phyloP scores from a whole-genome alignment of 2,888 invertebrate species.

The Idaea aversata region DNA sequence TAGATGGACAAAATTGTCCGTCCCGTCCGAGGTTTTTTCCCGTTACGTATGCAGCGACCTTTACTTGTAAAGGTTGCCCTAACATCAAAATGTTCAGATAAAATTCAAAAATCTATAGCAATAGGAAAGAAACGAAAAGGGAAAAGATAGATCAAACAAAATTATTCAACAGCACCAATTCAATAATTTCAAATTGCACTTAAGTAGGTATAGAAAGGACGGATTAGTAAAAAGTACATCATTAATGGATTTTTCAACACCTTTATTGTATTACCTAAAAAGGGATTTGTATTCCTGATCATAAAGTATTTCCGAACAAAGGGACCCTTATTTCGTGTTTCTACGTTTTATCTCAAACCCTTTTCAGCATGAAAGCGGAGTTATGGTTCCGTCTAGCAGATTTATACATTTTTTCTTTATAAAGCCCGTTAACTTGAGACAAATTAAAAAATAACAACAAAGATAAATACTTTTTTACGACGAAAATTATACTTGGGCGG shows the following conservation, averaged over 20 bases:
- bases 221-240: slow-evolving; percentile 12
- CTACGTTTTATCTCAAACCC: slow-evolving; percentile 38
- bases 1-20: too few species aligned
- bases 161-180: too few species aligned
- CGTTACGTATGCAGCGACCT: too few species aligned
- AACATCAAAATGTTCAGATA: too few species aligned
- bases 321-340: slow-evolving; percentile 34
- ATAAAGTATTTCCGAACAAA: slow-evolving; percentile 44
- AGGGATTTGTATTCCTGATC: slow-evolving; percentile 28
- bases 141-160: too few species aligned
- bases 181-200: too few species aligned
- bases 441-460: slow-evolving; percentile 45
- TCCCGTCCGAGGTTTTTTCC: too few species aligned
- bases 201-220: background rate
- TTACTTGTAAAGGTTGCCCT: too few species aligned
- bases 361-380: slow-evolving; percentile 38
- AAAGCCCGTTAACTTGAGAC: slow-evolving; percentile 31
- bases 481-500: background rate
- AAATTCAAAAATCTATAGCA: too few species aligned
- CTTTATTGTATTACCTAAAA: slow-evolving; percentile 10
- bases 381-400: slow-evolving; percentile 44
- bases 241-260: slow-evolving; percentile 4
- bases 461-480: slow-evolving; percentile 30
- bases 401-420: slow-evolving; percentile 40
- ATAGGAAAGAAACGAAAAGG: too few species aligned